These are phyloP conservation scores for Sinocyclocheilus grahami DNA, from an alignment of 2,113 vertebrate species.

Conservation along the genomic window DNA sequence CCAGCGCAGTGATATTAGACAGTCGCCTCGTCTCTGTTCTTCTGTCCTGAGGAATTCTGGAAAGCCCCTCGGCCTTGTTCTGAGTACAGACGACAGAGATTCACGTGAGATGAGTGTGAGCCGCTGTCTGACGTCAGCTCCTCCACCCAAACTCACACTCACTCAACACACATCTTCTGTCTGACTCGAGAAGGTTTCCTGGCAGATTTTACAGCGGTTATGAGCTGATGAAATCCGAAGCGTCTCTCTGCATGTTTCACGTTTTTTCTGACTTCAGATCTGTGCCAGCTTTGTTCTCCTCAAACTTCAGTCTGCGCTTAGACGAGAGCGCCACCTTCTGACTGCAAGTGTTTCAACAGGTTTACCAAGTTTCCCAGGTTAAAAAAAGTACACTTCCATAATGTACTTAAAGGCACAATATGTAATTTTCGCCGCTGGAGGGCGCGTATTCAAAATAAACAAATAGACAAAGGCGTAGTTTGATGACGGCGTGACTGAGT, in stretches of 20 bases:
- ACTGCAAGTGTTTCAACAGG: too few species aligned
- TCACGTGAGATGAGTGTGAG: not conserved
- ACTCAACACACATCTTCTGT: not conserved
- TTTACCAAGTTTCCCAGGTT: too few species aligned
- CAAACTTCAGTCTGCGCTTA: not conserved
- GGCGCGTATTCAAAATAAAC: too few species aligned
- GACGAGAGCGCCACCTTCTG: conserved; percentile 19
- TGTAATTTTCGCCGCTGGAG: too few species aligned
- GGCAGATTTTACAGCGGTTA: not conserved
- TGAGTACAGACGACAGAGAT: not conserved
- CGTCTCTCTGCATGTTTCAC: not conserved
- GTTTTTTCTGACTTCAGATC: not conserved
- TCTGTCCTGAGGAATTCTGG: conserved; percentile 1
- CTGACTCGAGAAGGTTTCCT: not conserved
- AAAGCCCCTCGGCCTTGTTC: not conserved
- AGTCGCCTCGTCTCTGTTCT: too few species aligned
- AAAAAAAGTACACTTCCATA: too few species aligned
- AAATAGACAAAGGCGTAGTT: too few species aligned
- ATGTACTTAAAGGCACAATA: too few species aligned
- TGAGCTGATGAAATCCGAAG: not conserved
- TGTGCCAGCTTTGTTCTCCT: conserved; percentile 28
- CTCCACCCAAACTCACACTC: conserved; percentile 5
- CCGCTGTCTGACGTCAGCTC: not conserved
- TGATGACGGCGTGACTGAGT: too few species aligned
- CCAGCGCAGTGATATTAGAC: too few species aligned